Percentiles rank a stretch among this genome's conserved stretches.
phyloP scores from a whole-genome alignment of 1,140 invertebrate genomes.

The Hycleus cichorii region DNA sequence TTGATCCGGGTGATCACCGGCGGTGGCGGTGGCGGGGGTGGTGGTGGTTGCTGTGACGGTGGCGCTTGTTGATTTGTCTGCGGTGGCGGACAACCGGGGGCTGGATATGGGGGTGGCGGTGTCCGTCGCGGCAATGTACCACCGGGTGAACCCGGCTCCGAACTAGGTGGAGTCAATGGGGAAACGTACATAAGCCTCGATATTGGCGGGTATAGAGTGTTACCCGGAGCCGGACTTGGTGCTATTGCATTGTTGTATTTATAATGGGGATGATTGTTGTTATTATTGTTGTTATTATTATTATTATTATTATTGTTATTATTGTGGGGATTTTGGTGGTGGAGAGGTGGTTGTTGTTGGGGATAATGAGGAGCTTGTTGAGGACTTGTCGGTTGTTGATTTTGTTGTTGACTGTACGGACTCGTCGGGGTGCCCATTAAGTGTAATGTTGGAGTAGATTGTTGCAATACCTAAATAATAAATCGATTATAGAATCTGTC shows the following conservation, averaged over 20 bases:
- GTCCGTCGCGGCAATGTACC: conserved; percentile 48
- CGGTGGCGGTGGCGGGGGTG: conserved; percentile 34
- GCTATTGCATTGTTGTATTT: conserved; percentile 38
- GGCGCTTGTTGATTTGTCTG: conserved; percentile 39
- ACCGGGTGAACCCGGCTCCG: conserved; percentile 72
- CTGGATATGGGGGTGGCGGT: conserved; percentile 56
- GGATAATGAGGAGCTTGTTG: conserved; percentile 32
- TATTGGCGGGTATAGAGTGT: conserved; percentile 37
- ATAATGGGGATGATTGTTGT: conserved; percentile 31
- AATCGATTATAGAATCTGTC: neutral
- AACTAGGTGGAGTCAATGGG: conserved; percentile 72
- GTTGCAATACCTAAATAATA: conserved; percentile 38
- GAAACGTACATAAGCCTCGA: conserved; percentile 65
- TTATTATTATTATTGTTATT: conserved; percentile 33
- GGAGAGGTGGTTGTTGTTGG: conserved; percentile 42
- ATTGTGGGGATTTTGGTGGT: conserved; percentile 36
- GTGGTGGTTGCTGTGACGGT: conserved; percentile 34
- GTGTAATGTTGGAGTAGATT: conserved; percentile 46
- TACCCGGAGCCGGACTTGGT: conserved; percentile 36
- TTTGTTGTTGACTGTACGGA: conserved; percentile 35
- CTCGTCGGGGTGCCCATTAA: conserved; percentile 44
- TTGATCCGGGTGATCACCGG: conserved; percentile 27
- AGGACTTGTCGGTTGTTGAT: conserved; percentile 28
- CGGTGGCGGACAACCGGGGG: conserved; percentile 45
- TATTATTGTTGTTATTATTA: conserved; percentile 34